Percentiles rank a stretch among this genome's conserved stretches.
phyloP scores from a whole-genome alignment of 2,888 invertebrate genomes.

The Platerodrilus igneus region DNA sequence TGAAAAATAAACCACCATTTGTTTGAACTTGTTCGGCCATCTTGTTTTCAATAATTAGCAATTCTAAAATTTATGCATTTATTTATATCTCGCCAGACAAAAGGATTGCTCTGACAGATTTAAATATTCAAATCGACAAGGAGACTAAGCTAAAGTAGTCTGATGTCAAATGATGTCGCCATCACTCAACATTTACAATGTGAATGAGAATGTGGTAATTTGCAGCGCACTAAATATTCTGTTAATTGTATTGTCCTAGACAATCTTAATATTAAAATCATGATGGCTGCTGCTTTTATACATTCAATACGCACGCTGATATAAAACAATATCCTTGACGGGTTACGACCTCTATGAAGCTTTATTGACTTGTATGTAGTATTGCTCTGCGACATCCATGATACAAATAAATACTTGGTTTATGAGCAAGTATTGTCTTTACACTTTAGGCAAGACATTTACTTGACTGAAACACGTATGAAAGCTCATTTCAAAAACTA shows the following conservation, averaged over 20 bases:
- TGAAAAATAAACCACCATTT: conserved; percentile 29
- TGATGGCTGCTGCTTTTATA: no score
- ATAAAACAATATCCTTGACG: no score
- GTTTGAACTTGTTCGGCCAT: conserved; percentile 36
- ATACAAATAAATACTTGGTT: no score
- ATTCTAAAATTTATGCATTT: conserved; percentile 45
- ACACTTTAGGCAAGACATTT: no score
- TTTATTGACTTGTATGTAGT: no score
- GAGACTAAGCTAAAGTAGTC: conserved; percentile 37
- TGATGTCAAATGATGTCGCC: conserved; percentile 33
- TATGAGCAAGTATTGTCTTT: no score
- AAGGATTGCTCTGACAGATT: conserved; percentile 45
- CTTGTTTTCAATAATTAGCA: conserved; percentile 43
- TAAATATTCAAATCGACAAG: conserved; percentile 45
- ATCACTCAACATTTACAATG: conserved; percentile 25
- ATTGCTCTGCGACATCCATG: no score
- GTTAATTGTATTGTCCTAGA: conserved; percentile 20
- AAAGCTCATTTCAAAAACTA: no score
- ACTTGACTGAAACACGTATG: no score
- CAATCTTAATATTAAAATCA: no score
- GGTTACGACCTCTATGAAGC: no score
- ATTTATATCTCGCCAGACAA: conserved; percentile 44
- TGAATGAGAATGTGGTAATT: conserved; percentile 25
- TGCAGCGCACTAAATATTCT: conserved; percentile 16
- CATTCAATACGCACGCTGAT: no score